Evolutionary conservation across 2,797 vertebrate species (phyloP).

Genomic region (Aulostomus chinensis): DNA sequence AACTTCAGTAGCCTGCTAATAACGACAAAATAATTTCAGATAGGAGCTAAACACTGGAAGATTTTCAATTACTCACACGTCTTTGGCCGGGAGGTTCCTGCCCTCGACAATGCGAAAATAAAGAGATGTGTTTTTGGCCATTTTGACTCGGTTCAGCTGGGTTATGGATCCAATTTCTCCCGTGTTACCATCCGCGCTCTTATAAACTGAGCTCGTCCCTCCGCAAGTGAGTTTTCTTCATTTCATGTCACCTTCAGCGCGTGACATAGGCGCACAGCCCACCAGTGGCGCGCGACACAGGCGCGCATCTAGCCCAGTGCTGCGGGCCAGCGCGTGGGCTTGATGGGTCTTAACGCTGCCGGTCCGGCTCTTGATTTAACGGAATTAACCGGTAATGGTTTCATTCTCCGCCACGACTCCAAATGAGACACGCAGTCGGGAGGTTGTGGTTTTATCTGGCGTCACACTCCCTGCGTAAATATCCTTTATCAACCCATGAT

Average conservation of each 20-base stretch:
- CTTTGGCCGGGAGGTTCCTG: constrained; percentile 89
- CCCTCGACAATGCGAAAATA: constrained; percentile 92
- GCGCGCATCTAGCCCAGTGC: constrained; percentile 31
- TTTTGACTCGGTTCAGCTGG: constrained; percentile 49
- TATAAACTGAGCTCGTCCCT: constrained; percentile 45
- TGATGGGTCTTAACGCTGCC: background rate
- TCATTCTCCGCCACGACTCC: too few relatives aligned
- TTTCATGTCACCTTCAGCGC: constrained; percentile 69
- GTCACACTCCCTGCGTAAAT: too few relatives aligned
- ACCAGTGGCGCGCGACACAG: constrained; percentile 54
- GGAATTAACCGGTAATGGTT: too few relatives aligned
- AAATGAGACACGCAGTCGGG: too few relatives aligned
- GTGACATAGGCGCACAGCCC: constrained; percentile 64
- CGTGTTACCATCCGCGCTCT: constrained; percentile 54
- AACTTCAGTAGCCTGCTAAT: too few relatives aligned
- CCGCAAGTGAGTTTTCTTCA: constrained; percentile 61
- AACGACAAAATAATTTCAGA: background rate
- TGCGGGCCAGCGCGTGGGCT: background rate
- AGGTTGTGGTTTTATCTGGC: too few relatives aligned
- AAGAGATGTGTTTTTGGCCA: constrained; percentile 89
- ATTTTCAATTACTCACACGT: constrained; percentile 84
- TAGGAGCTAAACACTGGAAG: constrained; percentile 15
- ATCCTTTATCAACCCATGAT: too few relatives aligned
- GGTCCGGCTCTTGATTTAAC: too few relatives aligned
- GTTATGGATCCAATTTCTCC: constrained; percentile 46